phyloP scores from a whole-genome alignment of 2,797 vertebrate species.

The Pantherophis alleghaniensis region DNA sequence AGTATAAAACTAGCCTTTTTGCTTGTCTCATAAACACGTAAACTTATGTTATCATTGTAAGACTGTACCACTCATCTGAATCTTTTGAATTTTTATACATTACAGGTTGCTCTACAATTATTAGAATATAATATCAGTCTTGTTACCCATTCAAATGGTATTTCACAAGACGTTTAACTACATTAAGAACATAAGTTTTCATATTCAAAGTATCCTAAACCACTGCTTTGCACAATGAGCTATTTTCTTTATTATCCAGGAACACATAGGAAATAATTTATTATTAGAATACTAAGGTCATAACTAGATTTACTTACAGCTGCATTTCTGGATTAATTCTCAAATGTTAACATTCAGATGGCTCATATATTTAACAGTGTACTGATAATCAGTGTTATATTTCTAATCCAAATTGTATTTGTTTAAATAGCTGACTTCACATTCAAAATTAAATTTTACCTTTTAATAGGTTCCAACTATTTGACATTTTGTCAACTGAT shows the following conservation, averaged over 20 bases:
- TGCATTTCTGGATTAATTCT: slow-evolving; percentile 23
- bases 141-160: slow-evolving; percentile 24
- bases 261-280: slow-evolving; percentile 28
- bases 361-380: not conserved
- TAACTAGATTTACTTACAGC: slow-evolving; percentile 8
- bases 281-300: not conserved
- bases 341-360: slow-evolving; percentile 19
- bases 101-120: slow-evolving; percentile 39
- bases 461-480: slow-evolving; percentile 2
- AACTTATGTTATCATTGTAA: slow-evolving; percentile 17
- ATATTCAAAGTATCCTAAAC: slow-evolving; percentile 18
- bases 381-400: not conserved
- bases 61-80: slow-evolving; percentile 17
- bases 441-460: slow-evolving; percentile 14
- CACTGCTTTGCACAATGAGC: not conserved
- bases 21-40: slow-evolving; percentile 3
- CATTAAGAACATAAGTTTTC: slow-evolving; percentile 21
- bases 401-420: not conserved
- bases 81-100: slow-evolving; percentile 33
- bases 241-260: slow-evolving; percentile 15
- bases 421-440: slow-evolving; percentile 5
- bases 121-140: slow-evolving; percentile 35
- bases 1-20: slow-evolving; percentile 24
- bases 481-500: not conserved
- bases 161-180: slow-evolving; percentile 27